Evolutionary conservation across 2,888 invertebrate genomes (phyloP), one percentile per base, ranked within the genome.

Genomic region (Notocelia uddmanniana): DNA sequence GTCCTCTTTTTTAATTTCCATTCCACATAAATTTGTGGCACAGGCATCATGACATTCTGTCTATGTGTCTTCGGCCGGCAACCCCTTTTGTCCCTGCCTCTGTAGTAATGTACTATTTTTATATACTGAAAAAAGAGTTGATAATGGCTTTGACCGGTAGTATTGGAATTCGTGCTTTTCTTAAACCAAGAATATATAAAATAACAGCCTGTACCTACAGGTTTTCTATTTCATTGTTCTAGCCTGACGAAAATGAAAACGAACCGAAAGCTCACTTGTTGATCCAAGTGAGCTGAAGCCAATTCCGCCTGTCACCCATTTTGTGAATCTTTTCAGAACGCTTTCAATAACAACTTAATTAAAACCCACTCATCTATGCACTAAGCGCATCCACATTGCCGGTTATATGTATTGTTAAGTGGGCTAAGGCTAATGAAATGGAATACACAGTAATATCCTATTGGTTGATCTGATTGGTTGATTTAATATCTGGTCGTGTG

Each of bases 191-290:
- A n/a, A n/a, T n/a, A n/a, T n/a, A n/a, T n/a, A n/a, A n/a, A n/a
- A n/a, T n/a, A n/a, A n/a, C 48, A 62, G 3, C 23, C n/a, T 50
- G 45, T 26, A 23, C 45, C 31, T 31, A n/a, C 11, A 31, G 34
- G 34, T 26, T 45, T 58, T 48, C 48, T 31, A 31, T 62, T 63
- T 34, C 31, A 62, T 50, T 48, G 31, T 31, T 19, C 31, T 23
- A 18, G 50, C 19, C 31, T 48, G 26, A 50, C 48, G 15, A 63
- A 31, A 62, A 50, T 21, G 62, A 19, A 50, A 50, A 63, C 62
- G 31, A 13, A 63, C 10, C 50, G 19, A 50, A 48, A 50, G 31
- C 62, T 50, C 62, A 63, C 62, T 63, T 63, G 62, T 63, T 63
- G 62, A 63, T 63, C 50, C 31, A 50, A 34, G 31, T 8, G 15